phyloP scores from a whole-genome alignment of 2,888 invertebrate genomes.

The Cephus sareptanus region DNA sequence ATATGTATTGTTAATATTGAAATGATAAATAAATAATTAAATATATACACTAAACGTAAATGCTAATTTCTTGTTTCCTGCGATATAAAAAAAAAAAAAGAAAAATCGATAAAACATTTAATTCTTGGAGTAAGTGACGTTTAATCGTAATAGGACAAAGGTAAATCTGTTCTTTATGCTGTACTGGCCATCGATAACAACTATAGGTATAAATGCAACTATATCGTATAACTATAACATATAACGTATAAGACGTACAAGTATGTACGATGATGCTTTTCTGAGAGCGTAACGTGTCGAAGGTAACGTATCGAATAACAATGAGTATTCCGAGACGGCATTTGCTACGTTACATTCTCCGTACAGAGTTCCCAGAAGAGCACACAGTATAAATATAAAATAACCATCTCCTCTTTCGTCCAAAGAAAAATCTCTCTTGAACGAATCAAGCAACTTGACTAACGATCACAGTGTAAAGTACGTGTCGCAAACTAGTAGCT shows the following conservation, averaged over 20 bases:
- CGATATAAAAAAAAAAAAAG: not conserved
- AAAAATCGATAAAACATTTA: not conserved
- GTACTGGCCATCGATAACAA: constrained; percentile 18
- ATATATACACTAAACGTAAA: not conserved
- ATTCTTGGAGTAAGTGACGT: not conserved
- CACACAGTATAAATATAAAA: constrained; percentile 1
- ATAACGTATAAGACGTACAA: not conserved
- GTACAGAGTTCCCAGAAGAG: not conserved
- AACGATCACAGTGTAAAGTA: constrained; percentile 14
- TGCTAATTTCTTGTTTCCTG: not conserved
- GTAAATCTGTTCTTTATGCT: not conserved
- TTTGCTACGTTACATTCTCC: not conserved
- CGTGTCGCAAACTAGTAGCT: not conserved
- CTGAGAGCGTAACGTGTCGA: not conserved
- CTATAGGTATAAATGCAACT: not conserved
- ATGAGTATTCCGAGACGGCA: not conserved
- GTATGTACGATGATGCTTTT: not conserved
- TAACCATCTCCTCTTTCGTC: not conserved
- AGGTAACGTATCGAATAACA: not conserved
- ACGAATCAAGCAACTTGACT: constrained; percentile 6
- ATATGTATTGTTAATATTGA: not conserved
- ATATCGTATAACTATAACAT: not conserved
- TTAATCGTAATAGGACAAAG: not conserved
- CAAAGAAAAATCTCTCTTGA: not conserved
- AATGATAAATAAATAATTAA: not conserved